A percentile compares a stretch with the other conserved stretches of the same genome.
Evolutionary conservation across 2,888 invertebrate species (phyloP).

Genomic region (Portevinia maculata): DNA sequence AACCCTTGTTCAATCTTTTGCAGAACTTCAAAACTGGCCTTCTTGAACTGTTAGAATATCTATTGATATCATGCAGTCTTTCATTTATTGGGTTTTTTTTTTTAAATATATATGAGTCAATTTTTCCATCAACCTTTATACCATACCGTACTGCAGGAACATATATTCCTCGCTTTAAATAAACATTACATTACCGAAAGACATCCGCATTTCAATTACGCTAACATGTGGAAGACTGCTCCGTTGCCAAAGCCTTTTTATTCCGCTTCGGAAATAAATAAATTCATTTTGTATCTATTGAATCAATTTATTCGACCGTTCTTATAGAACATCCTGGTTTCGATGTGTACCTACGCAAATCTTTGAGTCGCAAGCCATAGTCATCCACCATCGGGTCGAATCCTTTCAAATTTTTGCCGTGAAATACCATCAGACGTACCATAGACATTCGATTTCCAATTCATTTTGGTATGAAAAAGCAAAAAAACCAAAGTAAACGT

Average conservation of each 20-base stretch:
- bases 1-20: no score
- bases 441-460: constrained; percentile 65
- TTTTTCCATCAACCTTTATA: no score
- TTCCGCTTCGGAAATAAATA: constrained; percentile 56
- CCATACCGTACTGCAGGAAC: no score
- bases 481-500: constrained; percentile 15
- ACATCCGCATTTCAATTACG: constrained; percentile 36
- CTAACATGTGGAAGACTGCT: constrained; percentile 35
- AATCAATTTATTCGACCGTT: constrained; percentile 52
- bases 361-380: constrained; percentile 21
- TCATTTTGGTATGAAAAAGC: constrained; percentile 26
- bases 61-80: no score
- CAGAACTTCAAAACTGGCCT: no score
- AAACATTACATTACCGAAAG: constrained; percentile 25
- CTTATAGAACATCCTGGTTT: constrained; percentile 33
- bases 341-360: constrained; percentile 40
- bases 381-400: constrained; percentile 10
- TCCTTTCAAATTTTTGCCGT: constrained; percentile 61
- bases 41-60: no score
- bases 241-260: constrained; percentile 26
- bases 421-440: constrained; percentile 29
- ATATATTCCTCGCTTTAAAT: background rate
- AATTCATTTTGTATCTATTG: constrained; percentile 30
- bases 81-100: no score
- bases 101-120: no score